Evolutionary conservation across 2,888 invertebrate species (phyloP).

Genomic region (Mylabris sibirica): DNA sequence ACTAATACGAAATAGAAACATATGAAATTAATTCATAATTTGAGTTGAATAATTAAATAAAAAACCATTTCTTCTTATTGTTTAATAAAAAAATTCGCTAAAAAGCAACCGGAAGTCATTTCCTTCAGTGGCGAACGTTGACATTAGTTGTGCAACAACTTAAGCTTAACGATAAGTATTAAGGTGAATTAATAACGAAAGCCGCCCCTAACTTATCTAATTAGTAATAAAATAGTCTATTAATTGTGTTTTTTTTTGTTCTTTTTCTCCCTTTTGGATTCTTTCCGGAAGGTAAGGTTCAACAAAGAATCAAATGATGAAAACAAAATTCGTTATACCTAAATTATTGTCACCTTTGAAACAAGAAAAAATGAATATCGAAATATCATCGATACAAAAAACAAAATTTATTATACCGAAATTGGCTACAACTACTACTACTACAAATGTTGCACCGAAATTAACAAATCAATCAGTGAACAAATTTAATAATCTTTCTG

Average conservation of each 20-base stretch:
- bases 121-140: no score
- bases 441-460: conserved; percentile 31
- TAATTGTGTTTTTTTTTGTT: neutral
- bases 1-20: no score
- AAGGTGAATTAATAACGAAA: no score
- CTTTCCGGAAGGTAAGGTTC: conserved; percentile 64
- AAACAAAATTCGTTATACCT: conserved; percentile 44
- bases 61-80: no score
- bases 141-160: no score
- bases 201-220: no score
- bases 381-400: neutral
- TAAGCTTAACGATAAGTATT: no score
- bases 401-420: conserved; percentile 31
- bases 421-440: neutral
- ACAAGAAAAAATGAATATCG: neutral
- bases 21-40: no score
- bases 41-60: no score
- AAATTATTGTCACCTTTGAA: conserved; percentile 39
- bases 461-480: conserved; percentile 13
- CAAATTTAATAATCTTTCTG: conserved; percentile 41
- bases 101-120: no score
- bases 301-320: conserved; percentile 28
- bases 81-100: no score
- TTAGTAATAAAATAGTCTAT: neutral
- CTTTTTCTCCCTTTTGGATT: no score